Evolutionary conservation across 2,888 invertebrate species (phyloP), one percentile per base, ranked within the genome.

Genomic region (Pollenia griseotomentosa): DNA sequence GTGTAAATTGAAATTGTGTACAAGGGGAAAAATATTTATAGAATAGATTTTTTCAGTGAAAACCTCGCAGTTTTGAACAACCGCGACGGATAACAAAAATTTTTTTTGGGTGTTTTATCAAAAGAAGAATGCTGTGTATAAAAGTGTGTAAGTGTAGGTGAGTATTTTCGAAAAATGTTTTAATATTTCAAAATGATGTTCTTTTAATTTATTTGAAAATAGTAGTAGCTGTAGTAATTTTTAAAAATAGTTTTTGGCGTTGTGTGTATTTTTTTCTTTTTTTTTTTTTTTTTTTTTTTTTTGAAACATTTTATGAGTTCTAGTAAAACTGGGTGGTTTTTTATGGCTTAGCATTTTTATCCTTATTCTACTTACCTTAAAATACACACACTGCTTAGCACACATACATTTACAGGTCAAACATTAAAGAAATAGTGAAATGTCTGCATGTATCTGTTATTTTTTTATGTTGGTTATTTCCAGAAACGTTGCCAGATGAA

Each of bases 381-480:
- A 44, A 33, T 55, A 66, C 14, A 71, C 55, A 73, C 63, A 73
- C 33, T 51, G 19, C 10, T 19, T 48, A 6, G 4, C 79, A 80
- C 66, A 87, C 12, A 61, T 46, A 70, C 73, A 44, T 53, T 68
- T 68, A 68, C 68, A 75, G 74, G 79, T 79, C 79, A 79, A 59
- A 53, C 66, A 68, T 19, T 53, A 11, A 53, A 51, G 53, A 65
- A 81, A 55, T 19, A 61, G 66, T 68, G 53, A 57, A 79, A 81
- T 81, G 81, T 81, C 73, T 83, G 81, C 87, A 87, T 87, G 87
- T 87, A 87, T 87, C 87, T 87, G 78, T 57, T 73, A 46, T 68
- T 80, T 83, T 80, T 79, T 83, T 70, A 55, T 70, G 40, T 61
- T 75, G 48, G 59, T 42, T 73, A 68, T 68, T 68, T 59, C 16